Conservation (phyloP, 2,113 vertebrate species). For the Paramisgurnus dabryanus region DNA sequence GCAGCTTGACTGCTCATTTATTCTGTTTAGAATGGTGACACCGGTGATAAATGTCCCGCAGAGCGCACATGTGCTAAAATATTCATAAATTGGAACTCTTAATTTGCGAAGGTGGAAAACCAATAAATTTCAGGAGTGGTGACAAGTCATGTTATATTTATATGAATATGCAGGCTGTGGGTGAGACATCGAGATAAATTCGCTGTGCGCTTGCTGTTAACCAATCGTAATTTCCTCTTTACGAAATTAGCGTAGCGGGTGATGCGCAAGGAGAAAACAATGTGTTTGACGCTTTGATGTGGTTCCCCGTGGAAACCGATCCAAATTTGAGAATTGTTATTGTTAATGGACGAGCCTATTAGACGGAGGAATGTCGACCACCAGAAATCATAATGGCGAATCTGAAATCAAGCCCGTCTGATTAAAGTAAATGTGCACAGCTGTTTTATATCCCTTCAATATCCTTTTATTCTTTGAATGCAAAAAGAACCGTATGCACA, state of each 20-base stretch:
- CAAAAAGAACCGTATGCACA: slow-evolving; percentile 10
- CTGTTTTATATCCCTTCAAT: slow-evolving; percentile 45
- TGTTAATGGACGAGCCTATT: slow-evolving; percentile 42
- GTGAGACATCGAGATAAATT: slow-evolving; percentile 75
- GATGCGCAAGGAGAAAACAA: slow-evolving; percentile 43
- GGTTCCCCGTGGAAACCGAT: slow-evolving; percentile 45
- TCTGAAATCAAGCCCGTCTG: slow-evolving; percentile 47
- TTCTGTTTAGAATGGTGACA: slow-evolving; percentile 93
- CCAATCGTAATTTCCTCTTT: slow-evolving; percentile 58
- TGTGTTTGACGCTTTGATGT: slow-evolving; percentile 48
- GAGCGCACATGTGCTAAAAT: slow-evolving; percentile 98
- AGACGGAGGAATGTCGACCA: slow-evolving; percentile 29
- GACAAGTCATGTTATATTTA: slow-evolving; percentile 74
- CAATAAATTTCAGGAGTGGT: slow-evolving; percentile 75
- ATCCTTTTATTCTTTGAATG: slow-evolving; percentile 38
- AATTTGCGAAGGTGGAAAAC: slow-evolving; percentile 76
- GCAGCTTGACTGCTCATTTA: slow-evolving; percentile 95
- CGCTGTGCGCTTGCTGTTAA: slow-evolving; percentile 61
- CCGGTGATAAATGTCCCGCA: slow-evolving; percentile 94
- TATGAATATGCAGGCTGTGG: slow-evolving; percentile 74
- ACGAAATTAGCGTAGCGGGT: slow-evolving; percentile 50
- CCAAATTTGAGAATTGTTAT: slow-evolving; percentile 55
- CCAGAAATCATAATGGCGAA: slow-evolving; percentile 43
- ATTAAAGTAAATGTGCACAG: slow-evolving; percentile 60
- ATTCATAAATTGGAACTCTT: slow-evolving; percentile 87